phyloP scores from a whole-genome alignment of 2,113 vertebrate species.

The Pygoscelis adeliae region DNA sequence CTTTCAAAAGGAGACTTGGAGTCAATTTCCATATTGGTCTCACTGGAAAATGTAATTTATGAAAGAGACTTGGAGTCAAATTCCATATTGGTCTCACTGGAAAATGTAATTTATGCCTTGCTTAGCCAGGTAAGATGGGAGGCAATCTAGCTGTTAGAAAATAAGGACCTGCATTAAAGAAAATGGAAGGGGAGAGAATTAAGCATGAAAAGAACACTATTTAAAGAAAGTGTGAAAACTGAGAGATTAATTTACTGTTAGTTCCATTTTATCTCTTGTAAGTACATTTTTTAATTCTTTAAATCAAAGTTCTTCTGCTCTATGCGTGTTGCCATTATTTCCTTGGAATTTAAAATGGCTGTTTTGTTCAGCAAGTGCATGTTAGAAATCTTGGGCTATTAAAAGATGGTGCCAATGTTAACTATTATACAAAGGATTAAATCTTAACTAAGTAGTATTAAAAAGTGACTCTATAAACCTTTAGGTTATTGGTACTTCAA shows the following conservation, averaged over 20 bases:
- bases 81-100: background rate
- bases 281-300: conserved; percentile 37
- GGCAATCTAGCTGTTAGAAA: conserved; percentile 2
- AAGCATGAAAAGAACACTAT: conserved; percentile 20
- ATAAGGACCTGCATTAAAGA: background rate
- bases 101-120: conserved; percentile 15
- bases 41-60: conserved; percentile 10
- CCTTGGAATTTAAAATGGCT: conserved; percentile 23
- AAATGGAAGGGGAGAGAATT: conserved; percentile 25
- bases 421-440: conserved; percentile 43
- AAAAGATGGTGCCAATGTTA: conserved; percentile 50
- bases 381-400: conserved; percentile 27
- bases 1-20: background rate
- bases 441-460: conserved; percentile 63
- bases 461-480: conserved; percentile 53
- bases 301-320: background rate
- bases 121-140: background rate
- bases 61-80: background rate
- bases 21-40: conserved; percentile 1
- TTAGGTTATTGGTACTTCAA: conserved; percentile 48
- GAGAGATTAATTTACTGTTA: conserved; percentile 50
- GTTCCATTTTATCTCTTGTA: conserved; percentile 30
- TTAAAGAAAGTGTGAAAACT: conserved; percentile 22
- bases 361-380: conserved; percentile 36
- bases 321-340: background rate